A percentile compares a stretch with the other conserved stretches of the same genome.
Evolutionary conservation across 35 echinoderm and acorn worm genomes (phyloP).

Genomic region (Amphiura filiformis): DNA sequence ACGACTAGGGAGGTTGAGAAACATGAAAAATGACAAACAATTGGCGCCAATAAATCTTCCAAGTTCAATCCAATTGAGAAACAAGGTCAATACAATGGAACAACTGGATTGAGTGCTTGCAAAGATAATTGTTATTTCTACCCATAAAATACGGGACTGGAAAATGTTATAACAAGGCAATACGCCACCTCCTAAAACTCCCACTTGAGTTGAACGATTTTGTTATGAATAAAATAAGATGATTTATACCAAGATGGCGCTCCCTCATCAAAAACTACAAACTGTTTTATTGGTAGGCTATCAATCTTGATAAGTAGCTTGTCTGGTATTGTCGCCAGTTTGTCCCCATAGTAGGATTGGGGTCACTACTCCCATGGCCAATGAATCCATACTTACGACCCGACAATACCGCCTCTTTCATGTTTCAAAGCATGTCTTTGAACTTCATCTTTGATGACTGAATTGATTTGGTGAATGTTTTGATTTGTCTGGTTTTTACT

Average conservation of each 20-base stretch:
- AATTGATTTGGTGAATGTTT: too few species aligned
- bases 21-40: too few species aligned
- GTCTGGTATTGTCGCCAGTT: not conserved
- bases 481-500: too few species aligned
- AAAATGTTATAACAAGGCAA: not conserved
- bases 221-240: not conserved
- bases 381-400: not conserved
- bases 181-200: not conserved
- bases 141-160: not conserved
- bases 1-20: too few species aligned
- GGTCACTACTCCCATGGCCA: not conserved
- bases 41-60: too few species aligned
- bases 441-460: too few species aligned
- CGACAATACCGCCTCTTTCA: too few species aligned
- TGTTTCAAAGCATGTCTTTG: too few species aligned
- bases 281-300: not conserved
- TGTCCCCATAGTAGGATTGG: not conserved
- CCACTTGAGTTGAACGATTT: not conserved
- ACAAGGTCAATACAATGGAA: too few species aligned
- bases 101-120: too few species aligned
- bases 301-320: conserved; percentile 3
- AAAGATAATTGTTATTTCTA: not conserved
- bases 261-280: conserved; percentile 14
- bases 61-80: too few species aligned
- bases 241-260: not conserved